phyloP scores from a whole-genome alignment of 2,113 vertebrate species.

The Ciconia maguari region DNA sequence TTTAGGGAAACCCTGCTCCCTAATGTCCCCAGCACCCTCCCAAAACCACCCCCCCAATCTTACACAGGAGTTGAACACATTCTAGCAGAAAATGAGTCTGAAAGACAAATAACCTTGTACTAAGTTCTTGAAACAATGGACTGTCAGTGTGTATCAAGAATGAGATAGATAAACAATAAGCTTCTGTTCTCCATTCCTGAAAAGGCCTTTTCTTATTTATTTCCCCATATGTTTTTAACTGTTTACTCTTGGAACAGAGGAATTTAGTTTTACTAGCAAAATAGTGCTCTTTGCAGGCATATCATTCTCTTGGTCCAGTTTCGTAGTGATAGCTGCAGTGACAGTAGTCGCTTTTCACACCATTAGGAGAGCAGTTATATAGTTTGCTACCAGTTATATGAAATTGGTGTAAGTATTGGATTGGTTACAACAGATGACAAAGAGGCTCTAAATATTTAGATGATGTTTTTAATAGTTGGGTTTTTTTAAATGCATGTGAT shows the following conservation, averaged over 20 bases:
- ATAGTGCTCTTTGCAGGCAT: not conserved
- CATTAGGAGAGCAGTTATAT: not conserved
- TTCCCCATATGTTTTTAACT: not conserved
- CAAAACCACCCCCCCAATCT: fast-evolving
- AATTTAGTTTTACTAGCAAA: not conserved
- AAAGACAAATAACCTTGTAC: slow-evolving; percentile 41
- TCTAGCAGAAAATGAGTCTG: not conserved
- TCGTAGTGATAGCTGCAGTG: not conserved
- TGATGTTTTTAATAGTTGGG: not conserved
- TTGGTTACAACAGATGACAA: not conserved
- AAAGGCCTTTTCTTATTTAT: not conserved
- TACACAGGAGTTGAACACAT: not conserved
- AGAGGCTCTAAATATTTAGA: not conserved
- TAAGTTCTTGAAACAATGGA: slow-evolving; percentile 60
- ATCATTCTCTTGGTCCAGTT: not conserved
- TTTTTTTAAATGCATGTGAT: not conserved
- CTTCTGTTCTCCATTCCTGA: slow-evolving; percentile 66
- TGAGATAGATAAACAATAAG: slow-evolving; percentile 63
- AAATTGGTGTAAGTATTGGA: not conserved
- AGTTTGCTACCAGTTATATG: not conserved
- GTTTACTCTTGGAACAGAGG: not conserved
- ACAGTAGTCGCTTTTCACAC: not conserved
- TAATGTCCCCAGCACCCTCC: not conserved
- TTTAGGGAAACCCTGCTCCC: not conserved
- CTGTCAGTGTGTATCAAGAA: not conserved